phyloP scores from a whole-genome alignment of 2,888 invertebrate species.

The Drosophila mimica region DNA sequence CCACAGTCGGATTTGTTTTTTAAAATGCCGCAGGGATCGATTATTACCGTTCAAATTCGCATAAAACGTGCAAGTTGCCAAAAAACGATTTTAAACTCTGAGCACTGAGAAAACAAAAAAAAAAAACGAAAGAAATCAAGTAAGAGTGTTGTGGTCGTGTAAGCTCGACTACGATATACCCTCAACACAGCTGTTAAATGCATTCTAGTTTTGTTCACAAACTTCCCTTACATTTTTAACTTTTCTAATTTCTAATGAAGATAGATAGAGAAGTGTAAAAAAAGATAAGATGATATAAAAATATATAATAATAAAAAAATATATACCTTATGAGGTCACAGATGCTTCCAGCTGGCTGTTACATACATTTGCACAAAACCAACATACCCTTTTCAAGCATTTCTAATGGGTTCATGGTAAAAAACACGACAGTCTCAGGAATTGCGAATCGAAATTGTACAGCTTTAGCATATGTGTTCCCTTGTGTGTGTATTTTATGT shows the following conservation, averaged over 20 bases:
- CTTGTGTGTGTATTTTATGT: not conserved
- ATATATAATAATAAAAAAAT: not conserved
- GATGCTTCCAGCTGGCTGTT: not conserved
- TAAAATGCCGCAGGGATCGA: constrained; percentile 85
- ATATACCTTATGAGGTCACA: rapidly evolving
- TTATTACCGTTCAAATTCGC: constrained; percentile 85
- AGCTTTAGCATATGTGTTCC: constrained; percentile 47
- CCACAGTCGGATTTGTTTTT: constrained; percentile 83
- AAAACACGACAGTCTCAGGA: constrained; percentile 32
- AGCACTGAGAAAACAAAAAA: constrained; percentile 2
- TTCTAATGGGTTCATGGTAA: not conserved
- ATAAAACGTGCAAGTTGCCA: constrained; percentile 84
- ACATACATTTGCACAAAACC: not conserved
- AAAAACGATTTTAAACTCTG: constrained; percentile 77
- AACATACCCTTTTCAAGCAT: not conserved
- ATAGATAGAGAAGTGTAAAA: rapidly evolving
- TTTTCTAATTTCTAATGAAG: too few relatives aligned
- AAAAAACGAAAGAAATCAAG: not conserved
- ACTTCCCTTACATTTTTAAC: too few relatives aligned
- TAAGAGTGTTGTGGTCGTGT: not conserved
- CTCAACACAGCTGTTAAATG: not conserved
- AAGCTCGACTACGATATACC: not conserved
- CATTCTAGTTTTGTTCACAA: not conserved
- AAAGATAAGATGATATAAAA: not conserved
- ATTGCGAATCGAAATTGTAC: constrained; percentile 22